Conservation (phyloP, 92 coral and sea anemone genomes). For the Siderastrea siderea region DNA sequence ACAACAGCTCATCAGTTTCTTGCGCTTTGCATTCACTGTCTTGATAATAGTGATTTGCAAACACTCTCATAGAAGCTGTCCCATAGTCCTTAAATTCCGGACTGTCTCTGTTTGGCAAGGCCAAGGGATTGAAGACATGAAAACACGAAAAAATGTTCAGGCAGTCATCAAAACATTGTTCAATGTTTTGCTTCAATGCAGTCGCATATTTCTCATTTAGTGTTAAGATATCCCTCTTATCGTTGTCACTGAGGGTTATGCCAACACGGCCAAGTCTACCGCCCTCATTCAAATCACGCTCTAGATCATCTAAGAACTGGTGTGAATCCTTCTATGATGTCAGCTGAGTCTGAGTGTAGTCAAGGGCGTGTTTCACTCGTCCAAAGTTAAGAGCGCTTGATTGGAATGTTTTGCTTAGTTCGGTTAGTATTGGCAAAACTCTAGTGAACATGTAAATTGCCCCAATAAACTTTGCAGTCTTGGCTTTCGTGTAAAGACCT, state of each 20-base stretch:
- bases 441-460: constrained; percentile 13
- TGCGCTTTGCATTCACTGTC: constrained; percentile 12
- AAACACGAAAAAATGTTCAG: constrained; percentile 16
- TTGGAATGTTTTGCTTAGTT: constrained; percentile 10
- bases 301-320: constrained; percentile 23
- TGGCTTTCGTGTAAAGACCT: background rate
- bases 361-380: background rate
- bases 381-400: constrained; percentile 3
- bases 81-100: constrained; percentile 43
- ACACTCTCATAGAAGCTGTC: background rate
- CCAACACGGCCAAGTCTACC: constrained; percentile 26
- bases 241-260: constrained; percentile 7
- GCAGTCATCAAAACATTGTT: constrained; percentile 24
- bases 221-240: background rate
- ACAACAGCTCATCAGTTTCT: constrained; percentile 28
- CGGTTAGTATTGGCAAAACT: constrained; percentile 6
- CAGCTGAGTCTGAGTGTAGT: constrained; percentile 12
- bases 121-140: constrained; percentile 31
- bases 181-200: constrained; percentile 34
- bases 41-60: constrained; percentile 28
- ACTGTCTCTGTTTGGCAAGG: constrained; percentile 36
- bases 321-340: constrained; percentile 14
- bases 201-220: constrained; percentile 17
- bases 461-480: constrained; percentile 14
- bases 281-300: constrained; percentile 15